A percentile compares a stretch with the other conserved stretches of the same genome.
These are phyloP conservation scores for Riptortus pedestris DNA, from an alignment of 1,140 invertebrate genomes.

Conservation along the genomic window DNA sequence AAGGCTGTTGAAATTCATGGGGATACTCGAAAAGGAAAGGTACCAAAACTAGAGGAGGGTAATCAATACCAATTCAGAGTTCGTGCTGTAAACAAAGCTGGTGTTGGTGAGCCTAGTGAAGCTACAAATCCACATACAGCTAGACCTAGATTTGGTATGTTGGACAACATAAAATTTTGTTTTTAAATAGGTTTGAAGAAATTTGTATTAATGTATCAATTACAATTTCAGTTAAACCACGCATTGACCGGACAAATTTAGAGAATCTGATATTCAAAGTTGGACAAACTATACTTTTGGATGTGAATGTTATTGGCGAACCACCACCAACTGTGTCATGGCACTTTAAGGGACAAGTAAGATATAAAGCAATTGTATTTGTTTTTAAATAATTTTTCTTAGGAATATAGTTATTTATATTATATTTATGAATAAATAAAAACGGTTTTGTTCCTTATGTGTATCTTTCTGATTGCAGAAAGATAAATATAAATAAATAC, in stretches of 20 bases:
- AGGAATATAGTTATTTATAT: too few relatives aligned
- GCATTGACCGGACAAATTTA: constrained; percentile 83
- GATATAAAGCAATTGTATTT: constrained; percentile 19
- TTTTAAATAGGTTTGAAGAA: not conserved
- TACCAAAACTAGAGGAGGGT: constrained; percentile 82
- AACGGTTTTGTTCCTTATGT: too few relatives aligned
- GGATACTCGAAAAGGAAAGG: constrained; percentile 66
- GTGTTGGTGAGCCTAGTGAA: constrained; percentile 87
- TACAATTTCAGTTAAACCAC: constrained; percentile 67
- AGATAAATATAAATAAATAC: too few relatives aligned
- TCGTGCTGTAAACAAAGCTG: constrained; percentile 89
- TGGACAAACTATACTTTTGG: constrained; percentile 79
- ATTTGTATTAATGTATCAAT: not conserved
- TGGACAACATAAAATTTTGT: constrained; percentile 24
- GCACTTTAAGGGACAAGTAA: constrained; percentile 64
- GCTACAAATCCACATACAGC: constrained; percentile 90
- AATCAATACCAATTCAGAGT: constrained; percentile 93
- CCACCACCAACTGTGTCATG: constrained; percentile 87
- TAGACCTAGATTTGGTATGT: constrained; percentile 81
- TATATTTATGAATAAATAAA: too few relatives aligned
- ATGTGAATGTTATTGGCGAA: constrained; percentile 87
- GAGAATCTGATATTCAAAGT: constrained; percentile 76
- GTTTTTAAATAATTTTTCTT: not conserved
- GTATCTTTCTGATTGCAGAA: too few relatives aligned
- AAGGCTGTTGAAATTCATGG: constrained; percentile 69